Base-by-base conservation (phyloP, 2,888 invertebrate species). In the Amblyteles armatorius region DNA sequence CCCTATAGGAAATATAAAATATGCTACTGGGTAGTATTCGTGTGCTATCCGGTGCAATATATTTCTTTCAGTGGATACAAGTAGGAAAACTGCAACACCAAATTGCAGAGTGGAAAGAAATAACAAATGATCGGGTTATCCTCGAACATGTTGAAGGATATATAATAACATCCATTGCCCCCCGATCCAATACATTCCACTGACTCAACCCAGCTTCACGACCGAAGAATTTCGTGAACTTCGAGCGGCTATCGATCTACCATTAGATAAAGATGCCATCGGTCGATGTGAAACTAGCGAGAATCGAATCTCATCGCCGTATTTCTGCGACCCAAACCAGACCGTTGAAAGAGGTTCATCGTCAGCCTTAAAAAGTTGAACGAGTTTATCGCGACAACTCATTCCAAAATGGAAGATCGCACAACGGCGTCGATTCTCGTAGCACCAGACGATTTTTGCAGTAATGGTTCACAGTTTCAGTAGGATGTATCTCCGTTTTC, bases 341-440 rank as follows among this genome's bases (percentile, higher is more conserved):
- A 87, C 29, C 82, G 80, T 5, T 52, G 71, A 16, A 48, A 82
- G 36, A 71, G 86, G 16, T 84, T 84, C 55, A 86, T 87, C 5
- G 4, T 86, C 3, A 85, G 86, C 63, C 44, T 86, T 4, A 82
- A 85, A 79, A 63, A 55, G 0, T 60, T 86, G 6, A 86, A 84
- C 63, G 48, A 73, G 22, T 86, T 74, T 29, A 68, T 86, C 13
- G 22, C 72, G 9, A 22, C 84, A 3, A 22, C 22, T 11, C 85
- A 84, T 74, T 87, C 83, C 48, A 84, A 86, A 73, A 74, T 87
- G 73, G 83, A 86, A 36, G 83, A 86, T 22, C 7, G 80, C 4
- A 44, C 77, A 4, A 72, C 86, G 2, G 86, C 76, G 7, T 44
- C 60, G 0, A 82, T 69, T 9, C 57, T 87, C 16, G 2, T 86